Conservation (phyloP, 1,140 invertebrate species). For the Caerostris extrusa region DNA sequence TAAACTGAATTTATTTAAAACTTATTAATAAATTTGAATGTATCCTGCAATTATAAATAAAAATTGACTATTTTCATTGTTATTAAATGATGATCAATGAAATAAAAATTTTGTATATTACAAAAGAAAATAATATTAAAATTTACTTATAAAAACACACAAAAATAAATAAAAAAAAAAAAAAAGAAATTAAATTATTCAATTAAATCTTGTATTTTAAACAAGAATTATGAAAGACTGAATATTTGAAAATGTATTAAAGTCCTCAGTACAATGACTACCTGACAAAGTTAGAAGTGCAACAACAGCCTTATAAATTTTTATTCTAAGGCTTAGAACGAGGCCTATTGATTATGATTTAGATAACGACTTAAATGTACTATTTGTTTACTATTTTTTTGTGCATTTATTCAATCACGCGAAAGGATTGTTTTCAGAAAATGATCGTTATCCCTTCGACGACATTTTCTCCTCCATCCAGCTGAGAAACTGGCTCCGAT, state of each 20-base stretch:
- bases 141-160: too few species aligned
- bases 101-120: too few species aligned
- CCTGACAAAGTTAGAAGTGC: not conserved
- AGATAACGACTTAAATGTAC: not conserved
- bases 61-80: too few species aligned
- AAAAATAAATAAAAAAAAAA: too few species aligned
- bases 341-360: not conserved
- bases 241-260: not conserved
- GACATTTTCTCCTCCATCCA: conserved; percentile 60
- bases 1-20: too few species aligned
- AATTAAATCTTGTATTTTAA: not conserved
- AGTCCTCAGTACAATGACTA: not conserved
- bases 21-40: too few species aligned
- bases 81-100: too few species aligned
- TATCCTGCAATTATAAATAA: too few species aligned
- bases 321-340: not conserved
- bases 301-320: not conserved
- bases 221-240: not conserved
- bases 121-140: too few species aligned
- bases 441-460: conserved; percentile 24
- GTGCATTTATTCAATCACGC: not conserved
- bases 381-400: not conserved
- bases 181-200: not conserved
- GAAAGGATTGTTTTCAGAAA: conserved; percentile 68
- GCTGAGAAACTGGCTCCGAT: conserved; percentile 80